phyloP scores from a whole-genome alignment of 2,797 vertebrate species.

The Taeniopygia guttata region DNA sequence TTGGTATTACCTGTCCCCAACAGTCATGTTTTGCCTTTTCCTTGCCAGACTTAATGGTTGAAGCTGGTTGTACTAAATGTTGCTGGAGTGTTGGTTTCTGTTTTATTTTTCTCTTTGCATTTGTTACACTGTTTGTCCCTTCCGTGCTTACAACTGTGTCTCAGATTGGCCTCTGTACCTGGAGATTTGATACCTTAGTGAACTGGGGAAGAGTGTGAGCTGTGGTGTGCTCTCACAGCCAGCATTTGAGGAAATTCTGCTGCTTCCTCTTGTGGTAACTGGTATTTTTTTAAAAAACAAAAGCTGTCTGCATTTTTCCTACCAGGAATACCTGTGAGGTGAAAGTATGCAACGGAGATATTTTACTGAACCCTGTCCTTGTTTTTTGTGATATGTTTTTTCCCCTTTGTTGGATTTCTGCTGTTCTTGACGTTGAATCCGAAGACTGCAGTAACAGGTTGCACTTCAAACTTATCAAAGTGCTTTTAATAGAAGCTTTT shows the following conservation, averaged over 20 bases:
- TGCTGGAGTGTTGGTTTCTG: neutral
- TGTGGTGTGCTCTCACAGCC: neutral
- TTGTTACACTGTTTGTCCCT: neutral
- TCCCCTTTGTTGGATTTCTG: neutral
- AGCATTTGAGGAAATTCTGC: neutral
- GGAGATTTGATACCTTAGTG: neutral
- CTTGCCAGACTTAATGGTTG: neutral
- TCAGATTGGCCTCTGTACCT: neutral
- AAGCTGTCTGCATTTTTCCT: neutral
- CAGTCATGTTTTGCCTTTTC: neutral
- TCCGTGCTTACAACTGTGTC: neutral
- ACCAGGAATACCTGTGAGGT: neutral
- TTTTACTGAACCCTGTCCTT: neutral
- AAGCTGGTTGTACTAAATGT: neutral
- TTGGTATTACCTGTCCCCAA: neutral
- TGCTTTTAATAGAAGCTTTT: conserved; percentile 2
- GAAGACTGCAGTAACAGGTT: neutral
- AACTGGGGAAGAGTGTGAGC: neutral
- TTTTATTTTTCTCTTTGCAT: neutral
- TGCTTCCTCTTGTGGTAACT: conserved; percentile 38
- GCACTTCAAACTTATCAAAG: neutral
- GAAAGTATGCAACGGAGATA: neutral
- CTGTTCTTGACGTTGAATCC: neutral
- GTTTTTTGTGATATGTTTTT: neutral
- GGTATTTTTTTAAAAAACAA: neutral